phyloP scores from a whole-genome alignment of 2,888 invertebrate genomes.

The Chymomyza caudatula region DNA sequence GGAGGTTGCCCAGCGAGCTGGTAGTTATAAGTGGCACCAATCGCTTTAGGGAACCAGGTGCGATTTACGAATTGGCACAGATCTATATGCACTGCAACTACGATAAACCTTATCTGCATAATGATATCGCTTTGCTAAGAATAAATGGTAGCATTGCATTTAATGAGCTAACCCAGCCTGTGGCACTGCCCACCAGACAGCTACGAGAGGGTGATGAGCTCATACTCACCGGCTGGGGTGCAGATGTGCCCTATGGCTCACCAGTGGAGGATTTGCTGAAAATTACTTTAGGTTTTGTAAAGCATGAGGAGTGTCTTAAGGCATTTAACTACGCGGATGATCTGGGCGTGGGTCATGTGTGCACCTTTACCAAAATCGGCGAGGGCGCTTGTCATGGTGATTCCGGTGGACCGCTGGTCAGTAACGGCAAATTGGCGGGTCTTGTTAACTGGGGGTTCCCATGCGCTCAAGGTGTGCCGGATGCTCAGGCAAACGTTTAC shows the following conservation, averaged over 20 bases:
- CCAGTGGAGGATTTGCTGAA: conserved; percentile 80
- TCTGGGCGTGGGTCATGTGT: conserved; percentile 80
- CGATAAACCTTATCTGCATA: conserved; percentile 64
- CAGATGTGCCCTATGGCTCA: conserved; percentile 76
- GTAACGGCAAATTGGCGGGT: conserved; percentile 53
- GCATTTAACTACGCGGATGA: conserved; percentile 78
- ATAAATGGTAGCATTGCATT: conserved; percentile 80
- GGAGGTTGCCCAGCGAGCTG: conserved; percentile 21
- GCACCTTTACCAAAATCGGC: conserved; percentile 80
- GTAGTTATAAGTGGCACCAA: conserved; percentile 63
- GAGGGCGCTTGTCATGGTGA: conserved; percentile 78
- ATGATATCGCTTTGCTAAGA: conserved; percentile 84
- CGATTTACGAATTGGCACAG: conserved; percentile 33
- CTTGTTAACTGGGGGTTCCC: conserved; percentile 73
- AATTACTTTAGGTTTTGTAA: conserved; percentile 79
- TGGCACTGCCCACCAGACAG: conserved; percentile 76
- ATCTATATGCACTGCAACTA: conserved; percentile 56
- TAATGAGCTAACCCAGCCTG: conserved; percentile 79
- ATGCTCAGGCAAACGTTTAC: conserved; percentile 68
- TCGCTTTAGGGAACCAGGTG: conserved; percentile 41
- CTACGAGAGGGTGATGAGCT: conserved; percentile 78
- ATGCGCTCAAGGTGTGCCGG: conserved; percentile 65
- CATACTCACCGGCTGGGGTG: conserved; percentile 82
- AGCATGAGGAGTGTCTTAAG: conserved; percentile 79
- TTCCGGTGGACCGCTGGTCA: conserved; percentile 65